Conservation (phyloP, 2,113 vertebrate species). For the Chauna torquata region DNA sequence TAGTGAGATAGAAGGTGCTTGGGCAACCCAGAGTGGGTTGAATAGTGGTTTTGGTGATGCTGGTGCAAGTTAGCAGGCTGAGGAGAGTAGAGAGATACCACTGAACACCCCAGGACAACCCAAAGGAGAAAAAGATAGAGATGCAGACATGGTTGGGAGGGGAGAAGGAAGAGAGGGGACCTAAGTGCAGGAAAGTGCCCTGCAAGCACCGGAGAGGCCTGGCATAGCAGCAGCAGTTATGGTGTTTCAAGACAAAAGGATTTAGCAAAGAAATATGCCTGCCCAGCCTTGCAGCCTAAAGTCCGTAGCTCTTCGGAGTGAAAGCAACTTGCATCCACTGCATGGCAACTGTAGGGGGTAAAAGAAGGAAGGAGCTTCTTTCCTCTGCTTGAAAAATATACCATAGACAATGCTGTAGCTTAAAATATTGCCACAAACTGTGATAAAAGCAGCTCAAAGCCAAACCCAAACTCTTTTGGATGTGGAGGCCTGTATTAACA, state of each 20-base stretch:
- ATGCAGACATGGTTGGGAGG: not conserved
- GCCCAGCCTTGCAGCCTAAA: not conserved
- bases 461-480: not conserved
- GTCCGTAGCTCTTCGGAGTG: rapidly evolving
- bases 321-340: not conserved
- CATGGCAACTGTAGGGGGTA: not conserved
- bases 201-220: not conserved
- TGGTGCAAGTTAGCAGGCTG: not conserved
- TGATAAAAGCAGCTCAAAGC: constrained; percentile 7
- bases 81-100: not conserved
- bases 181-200: not conserved
- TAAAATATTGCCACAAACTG: not conserved
- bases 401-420: not conserved
- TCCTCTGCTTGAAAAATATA: not conserved
- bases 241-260: not conserved
- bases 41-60: not conserved
- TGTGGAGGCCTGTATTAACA: not conserved
- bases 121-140: not conserved
- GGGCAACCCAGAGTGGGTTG: not conserved
- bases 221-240: not conserved
- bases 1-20: not conserved
- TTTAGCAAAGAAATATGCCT: not conserved
- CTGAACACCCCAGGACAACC: not conserved
- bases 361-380: not conserved
- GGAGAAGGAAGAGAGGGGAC: not conserved